These are phyloP conservation scores for Anneissia japonica DNA, from an alignment of 35 echinoderm and acorn worm species.

Conservation along the genomic window DNA sequence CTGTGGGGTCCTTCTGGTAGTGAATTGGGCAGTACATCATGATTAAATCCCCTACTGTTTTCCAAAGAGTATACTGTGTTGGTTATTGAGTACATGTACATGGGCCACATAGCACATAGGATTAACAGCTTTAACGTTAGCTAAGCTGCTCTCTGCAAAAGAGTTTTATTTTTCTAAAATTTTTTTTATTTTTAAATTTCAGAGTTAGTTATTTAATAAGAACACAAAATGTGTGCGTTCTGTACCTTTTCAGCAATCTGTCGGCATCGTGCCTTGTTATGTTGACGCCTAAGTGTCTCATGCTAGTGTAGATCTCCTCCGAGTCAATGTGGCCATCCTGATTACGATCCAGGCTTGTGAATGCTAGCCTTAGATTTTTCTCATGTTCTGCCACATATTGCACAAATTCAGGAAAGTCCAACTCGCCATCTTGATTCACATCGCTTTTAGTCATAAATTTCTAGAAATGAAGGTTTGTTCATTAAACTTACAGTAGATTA, in stretches of 20 bases:
- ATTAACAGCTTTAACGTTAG: not conserved
- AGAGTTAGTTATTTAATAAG: no score
- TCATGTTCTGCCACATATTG: slow-evolving; percentile 94
- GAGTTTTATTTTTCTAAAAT: no score
- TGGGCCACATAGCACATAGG: not conserved
- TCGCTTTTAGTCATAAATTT: slow-evolving; percentile 94
- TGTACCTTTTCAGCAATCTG: slow-evolving; percentile 86
- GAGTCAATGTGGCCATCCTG: slow-evolving; percentile 83
- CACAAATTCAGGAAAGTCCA: slow-evolving; percentile 99
- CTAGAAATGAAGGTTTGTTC: slow-evolving; percentile 7
- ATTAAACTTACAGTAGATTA: no score
- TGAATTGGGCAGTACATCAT: no score
- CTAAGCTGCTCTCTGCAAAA: no score
- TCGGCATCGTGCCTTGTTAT: slow-evolving; percentile 87
- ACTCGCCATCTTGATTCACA: slow-evolving; percentile 85
- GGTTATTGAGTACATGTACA: not conserved
- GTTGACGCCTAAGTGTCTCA: slow-evolving; percentile 78
- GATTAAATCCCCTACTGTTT: not conserved
- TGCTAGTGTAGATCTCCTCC: slow-evolving; percentile 66
- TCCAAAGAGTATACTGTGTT: not conserved
- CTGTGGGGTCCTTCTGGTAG: no score
- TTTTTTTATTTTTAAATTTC: not conserved
- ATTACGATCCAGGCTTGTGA: slow-evolving; percentile 85
- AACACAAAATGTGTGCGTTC: not conserved
- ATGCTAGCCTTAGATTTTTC: slow-evolving; percentile 85